Percentiles rank a stretch among this genome's conserved stretches.
phyloP scores from a whole-genome alignment of 2,888 invertebrate species.

The Macroteleia sp. region DNA sequence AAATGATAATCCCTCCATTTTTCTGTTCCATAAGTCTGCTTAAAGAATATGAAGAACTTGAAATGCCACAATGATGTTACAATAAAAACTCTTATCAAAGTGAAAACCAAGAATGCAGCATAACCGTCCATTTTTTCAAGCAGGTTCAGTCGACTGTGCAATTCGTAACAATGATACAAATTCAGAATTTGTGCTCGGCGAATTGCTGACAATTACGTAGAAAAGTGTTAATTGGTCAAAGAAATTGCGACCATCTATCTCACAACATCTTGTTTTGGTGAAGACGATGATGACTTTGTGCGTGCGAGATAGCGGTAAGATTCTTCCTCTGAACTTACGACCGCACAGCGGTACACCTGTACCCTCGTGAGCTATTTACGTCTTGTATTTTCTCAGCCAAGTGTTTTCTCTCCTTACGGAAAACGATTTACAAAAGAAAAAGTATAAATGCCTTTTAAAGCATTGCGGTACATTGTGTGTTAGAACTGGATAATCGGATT shows the following conservation, averaged over 20 bases:
- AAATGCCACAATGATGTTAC: no score
- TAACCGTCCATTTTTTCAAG: constrained; percentile 37
- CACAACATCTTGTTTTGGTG: constrained; percentile 18
- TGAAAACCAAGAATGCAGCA: constrained; percentile 37
- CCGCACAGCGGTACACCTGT: constrained; percentile 58
- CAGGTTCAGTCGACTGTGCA: constrained; percentile 22
- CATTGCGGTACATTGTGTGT: no score
- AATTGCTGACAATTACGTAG: constrained; percentile 28
- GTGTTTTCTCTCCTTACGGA: constrained; percentile 51
- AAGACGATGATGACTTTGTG: constrained; percentile 24
- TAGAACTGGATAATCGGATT: no score
- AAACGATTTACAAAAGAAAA: constrained; percentile 17
- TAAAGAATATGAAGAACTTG: no score
- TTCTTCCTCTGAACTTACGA: constrained; percentile 56
- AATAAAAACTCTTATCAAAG: no score
- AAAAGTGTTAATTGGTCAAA: constrained; percentile 41
- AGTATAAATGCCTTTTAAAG: no score
- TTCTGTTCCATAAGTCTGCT: no score
- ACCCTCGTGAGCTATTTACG: constrained; percentile 55
- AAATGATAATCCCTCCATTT: no score
- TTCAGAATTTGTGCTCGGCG: constrained; percentile 6
- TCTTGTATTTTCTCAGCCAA: constrained; percentile 36
- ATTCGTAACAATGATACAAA: constrained; percentile 34
- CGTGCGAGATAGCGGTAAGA: constrained; percentile 45
- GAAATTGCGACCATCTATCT: no score